A percentile compares a stretch with the other conserved stretches of the same genome.
These are phyloP conservation scores for Dichetophora obliterata DNA, from an alignment of 2,888 invertebrate species.

Conservation along the genomic window DNA sequence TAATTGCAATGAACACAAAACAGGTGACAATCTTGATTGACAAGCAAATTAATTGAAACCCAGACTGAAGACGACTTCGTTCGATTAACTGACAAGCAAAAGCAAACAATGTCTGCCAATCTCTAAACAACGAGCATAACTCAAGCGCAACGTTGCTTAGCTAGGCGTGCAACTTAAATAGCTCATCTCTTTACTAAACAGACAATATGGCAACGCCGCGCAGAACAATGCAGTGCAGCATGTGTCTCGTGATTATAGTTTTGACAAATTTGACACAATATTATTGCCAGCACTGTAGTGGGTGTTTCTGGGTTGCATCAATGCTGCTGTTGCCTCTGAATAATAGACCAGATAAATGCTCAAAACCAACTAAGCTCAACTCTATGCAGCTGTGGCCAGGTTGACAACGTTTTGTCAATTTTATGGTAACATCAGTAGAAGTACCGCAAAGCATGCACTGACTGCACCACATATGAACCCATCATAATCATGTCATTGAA, in stretches of 20 bases:
- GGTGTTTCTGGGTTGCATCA: background rate
- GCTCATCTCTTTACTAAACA: background rate
- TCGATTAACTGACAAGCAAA: background rate
- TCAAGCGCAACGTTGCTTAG: conserved; percentile 14
- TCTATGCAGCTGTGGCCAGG: background rate
- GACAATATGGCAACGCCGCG: background rate
- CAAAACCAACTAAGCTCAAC: background rate
- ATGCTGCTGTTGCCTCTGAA: background rate
- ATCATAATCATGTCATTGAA: conserved; percentile 18
- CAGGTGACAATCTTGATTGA: conserved; percentile 31
- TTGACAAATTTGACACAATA: conserved; percentile 21
- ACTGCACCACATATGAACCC: background rate
- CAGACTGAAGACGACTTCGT: background rate
- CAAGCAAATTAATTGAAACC: conserved; percentile 35
- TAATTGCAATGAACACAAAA: background rate
- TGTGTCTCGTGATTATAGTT: background rate
- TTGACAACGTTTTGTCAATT: background rate
- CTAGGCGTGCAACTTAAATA: background rate
- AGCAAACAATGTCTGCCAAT: conserved; percentile 4
- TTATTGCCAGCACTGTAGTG: conserved; percentile 9
- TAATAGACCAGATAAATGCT: conserved; percentile 4
- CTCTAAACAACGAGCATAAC: background rate
- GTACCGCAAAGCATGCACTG: conserved; percentile 7
- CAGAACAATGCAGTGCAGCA: background rate
- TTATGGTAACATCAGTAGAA: background rate